These are phyloP conservation scores for Dicyrtomina minuta DNA, from an alignment of 2,888 invertebrate species.

Conservation along the genomic window DNA sequence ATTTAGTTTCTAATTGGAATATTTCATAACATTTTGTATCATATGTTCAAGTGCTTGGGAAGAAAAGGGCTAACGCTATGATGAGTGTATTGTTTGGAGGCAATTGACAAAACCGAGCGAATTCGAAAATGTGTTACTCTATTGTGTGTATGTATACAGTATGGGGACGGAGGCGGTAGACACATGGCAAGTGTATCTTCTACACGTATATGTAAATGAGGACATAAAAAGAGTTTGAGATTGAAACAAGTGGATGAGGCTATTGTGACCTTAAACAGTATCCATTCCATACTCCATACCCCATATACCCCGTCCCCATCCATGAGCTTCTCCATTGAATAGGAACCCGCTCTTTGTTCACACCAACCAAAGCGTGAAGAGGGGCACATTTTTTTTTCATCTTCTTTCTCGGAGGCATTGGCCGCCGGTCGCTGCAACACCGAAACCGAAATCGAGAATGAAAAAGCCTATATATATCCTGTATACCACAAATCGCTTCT, in stretches of 20 bases:
- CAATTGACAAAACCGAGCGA: no score
- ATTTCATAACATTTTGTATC: no score
- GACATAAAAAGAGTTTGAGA: slow-evolving; percentile 10
- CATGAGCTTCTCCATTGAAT: not conserved
- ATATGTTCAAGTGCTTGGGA: slow-evolving; percentile 16
- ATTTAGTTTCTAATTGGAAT: no score
- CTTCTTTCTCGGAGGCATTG: slow-evolving; percentile 6
- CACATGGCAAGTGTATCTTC: not conserved
- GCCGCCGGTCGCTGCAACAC: not conserved
- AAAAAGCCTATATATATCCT: not conserved
- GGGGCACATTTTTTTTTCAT: slow-evolving; percentile 14
- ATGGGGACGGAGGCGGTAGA: not conserved
- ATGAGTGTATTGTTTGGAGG: no score
- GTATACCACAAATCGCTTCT: slow-evolving; percentile 17
- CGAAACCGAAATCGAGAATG: not conserved
- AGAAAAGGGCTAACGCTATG: no score
- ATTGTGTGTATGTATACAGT: not conserved
- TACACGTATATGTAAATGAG: not conserved
- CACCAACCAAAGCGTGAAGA: slow-evolving; percentile 35
- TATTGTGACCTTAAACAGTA: not conserved
- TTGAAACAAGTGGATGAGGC: slow-evolving; percentile 11
- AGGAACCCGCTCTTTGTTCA: slow-evolving; percentile 26
- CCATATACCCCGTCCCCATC: not conserved
- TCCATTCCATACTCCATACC: not conserved
- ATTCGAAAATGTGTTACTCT: no score